phyloP scores from a whole-genome alignment of 2,888 invertebrate genomes.

The Brachyopa scutellaris region DNA sequence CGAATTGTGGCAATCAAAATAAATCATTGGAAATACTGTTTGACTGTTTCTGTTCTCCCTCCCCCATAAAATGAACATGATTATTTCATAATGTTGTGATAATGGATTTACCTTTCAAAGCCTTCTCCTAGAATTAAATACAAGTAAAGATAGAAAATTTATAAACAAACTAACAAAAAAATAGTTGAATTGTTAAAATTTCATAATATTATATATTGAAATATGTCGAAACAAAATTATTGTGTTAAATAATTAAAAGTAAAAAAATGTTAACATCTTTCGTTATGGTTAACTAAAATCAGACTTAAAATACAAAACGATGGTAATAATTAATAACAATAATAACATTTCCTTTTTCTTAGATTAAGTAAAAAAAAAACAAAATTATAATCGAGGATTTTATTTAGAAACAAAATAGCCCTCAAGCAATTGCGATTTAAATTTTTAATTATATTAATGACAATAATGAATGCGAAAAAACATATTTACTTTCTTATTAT shows the following conservation, averaged over 20 bases:
- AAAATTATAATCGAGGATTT: slow-evolving; percentile 49
- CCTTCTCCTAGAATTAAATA: slow-evolving; percentile 69
- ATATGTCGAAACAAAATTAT: slow-evolving; percentile 26
- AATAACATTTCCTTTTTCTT: slow-evolving; percentile 25
- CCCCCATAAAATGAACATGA: slow-evolving; percentile 9
- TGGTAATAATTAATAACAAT: slow-evolving; percentile 18
- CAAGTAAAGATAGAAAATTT: slow-evolving; percentile 15
- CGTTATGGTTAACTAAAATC: slow-evolving; percentile 32
- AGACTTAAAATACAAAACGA: slow-evolving; percentile 33
- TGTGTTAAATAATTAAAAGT: slow-evolving; percentile 36
- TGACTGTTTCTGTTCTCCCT: slow-evolving; percentile 40
- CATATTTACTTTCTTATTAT: slow-evolving; percentile 11
- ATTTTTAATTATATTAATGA: slow-evolving; percentile 60
- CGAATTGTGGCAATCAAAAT: slow-evolving; percentile 68
- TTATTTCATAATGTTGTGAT: slow-evolving; percentile 69
- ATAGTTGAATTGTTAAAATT: slow-evolving; percentile 66
- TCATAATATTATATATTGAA: slow-evolving; percentile 40
- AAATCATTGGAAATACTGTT: slow-evolving; percentile 57
- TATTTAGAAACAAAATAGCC: slow-evolving; percentile 32
- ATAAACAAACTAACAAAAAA: slow-evolving; percentile 11
- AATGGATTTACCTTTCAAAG: slow-evolving; percentile 70
- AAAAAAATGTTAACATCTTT: slow-evolving; percentile 31
- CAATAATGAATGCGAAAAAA: slow-evolving; percentile 54
- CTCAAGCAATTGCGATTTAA: slow-evolving; percentile 52
- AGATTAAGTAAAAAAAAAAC: slow-evolving; percentile 50